Evolutionary conservation across 1,140 invertebrate genomes (phyloP), one percentile per base, ranked within the genome.

Genomic region (Pseudomyrmex pallidus): DNA sequence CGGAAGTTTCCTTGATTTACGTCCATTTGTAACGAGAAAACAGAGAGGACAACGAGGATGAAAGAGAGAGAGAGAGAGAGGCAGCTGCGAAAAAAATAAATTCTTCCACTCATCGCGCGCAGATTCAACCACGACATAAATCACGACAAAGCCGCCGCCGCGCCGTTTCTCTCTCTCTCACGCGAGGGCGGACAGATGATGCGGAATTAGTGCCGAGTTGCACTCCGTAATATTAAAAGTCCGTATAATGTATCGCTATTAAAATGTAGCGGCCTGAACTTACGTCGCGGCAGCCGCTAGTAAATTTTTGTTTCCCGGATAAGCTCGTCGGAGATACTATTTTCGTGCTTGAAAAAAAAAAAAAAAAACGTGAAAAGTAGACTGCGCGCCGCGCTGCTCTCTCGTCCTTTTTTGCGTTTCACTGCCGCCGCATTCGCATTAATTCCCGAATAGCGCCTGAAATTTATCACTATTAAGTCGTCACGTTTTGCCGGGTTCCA

Each of bases 171-270:
- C 5, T 35, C 1, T 35, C 35, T 35, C 5, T 68, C 82, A 72
- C 63, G 63, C 64, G 64, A 73, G 76, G 82, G 72, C 46, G 72
- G 72, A 83, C 78, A 70, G 59, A 74, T 74, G 66, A 83, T 86
- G 64, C 67, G 63, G 82, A 87, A 83, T 87, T 87, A 87, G 35
- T 35, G 35, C 61, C 20, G 66, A 22, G 59, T 25, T 72, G 85
- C 84, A 86, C 78, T 85, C 70, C 82, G 84, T 73, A 82, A 82
- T 82, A 82, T 86, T 86, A 85, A 74, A 85, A 80, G 44, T 64
- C 48, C 46, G 62, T 46, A 80, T 80, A 66, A 80, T 85, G 72
- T 85, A 84, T 77, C 54, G 77, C 76, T 80, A 80, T 80, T 80
- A 80, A 70, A 80, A 80, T 72, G 76, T 72, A 72, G 66, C 76